phyloP scores from a whole-genome alignment of 1,140 invertebrate species.

The Saccostrea glomerata region DNA sequence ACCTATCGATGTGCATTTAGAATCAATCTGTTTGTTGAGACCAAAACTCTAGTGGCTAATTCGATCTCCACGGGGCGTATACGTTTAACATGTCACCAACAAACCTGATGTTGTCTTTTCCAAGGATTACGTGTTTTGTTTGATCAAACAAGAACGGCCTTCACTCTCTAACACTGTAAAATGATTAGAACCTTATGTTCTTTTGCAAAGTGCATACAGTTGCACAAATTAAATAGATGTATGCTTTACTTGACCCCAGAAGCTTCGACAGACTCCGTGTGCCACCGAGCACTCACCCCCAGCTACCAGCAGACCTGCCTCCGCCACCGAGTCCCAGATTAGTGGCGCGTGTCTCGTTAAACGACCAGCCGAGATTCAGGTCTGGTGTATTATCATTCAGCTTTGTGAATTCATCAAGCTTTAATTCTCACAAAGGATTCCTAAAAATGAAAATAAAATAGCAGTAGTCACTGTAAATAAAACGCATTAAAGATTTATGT shows the following conservation, averaged over 20 bases:
- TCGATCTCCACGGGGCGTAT: too few relatives aligned
- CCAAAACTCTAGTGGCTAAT: too few relatives aligned
- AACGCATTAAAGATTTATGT: too few relatives aligned
- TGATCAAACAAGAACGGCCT: not conserved
- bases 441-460: too few relatives aligned
- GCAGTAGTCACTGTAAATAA: too few relatives aligned
- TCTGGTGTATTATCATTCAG: not conserved
- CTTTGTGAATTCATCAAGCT: too few relatives aligned
- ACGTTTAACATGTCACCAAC: not conserved
- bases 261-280: too few relatives aligned
- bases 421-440: too few relatives aligned
- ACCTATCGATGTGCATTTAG: too few relatives aligned
- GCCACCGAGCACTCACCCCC: too few relatives aligned
- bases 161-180: not conserved
- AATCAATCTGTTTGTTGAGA: too few relatives aligned
- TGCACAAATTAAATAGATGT: constrained; percentile 1
- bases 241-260: not conserved
- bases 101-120: not conserved
- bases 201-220: not conserved
- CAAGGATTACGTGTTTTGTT: not conserved
- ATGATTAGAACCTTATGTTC: constrained; percentile 1
- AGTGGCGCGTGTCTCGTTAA: constrained; percentile 7
- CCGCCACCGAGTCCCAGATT: not conserved
- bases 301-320: not conserved
- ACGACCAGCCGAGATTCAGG: not conserved